phyloP scores from a whole-genome alignment of 2,888 invertebrate species.

The Pheosia tremula region DNA sequence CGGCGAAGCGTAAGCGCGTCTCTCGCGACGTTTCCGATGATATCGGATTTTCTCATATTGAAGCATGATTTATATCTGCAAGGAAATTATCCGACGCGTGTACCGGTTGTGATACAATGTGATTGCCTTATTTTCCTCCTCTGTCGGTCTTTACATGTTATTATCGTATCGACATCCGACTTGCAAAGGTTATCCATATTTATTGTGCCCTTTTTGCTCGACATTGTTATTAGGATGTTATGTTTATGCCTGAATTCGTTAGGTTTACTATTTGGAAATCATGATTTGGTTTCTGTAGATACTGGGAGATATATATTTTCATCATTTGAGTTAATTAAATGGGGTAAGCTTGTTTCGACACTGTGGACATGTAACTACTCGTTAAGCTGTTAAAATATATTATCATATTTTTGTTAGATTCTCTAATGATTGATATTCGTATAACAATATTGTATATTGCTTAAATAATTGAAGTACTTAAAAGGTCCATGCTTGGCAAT shows the following conservation, averaged over 20 bases:
- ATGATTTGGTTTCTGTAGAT: background rate
- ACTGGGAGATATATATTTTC: no score
- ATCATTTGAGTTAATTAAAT: no score
- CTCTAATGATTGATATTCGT: no score
- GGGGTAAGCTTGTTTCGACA: slow-evolving; percentile 7
- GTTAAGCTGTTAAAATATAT: no score
- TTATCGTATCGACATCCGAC: slow-evolving; percentile 63
- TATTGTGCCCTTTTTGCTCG: slow-evolving; percentile 31
- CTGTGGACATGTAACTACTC: slow-evolving; percentile 11
- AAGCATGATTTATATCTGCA: slow-evolving; percentile 62
- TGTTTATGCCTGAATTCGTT: slow-evolving; percentile 9
- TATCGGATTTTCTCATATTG: slow-evolving; percentile 60
- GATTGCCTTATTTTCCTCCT: slow-evolving; percentile 66
- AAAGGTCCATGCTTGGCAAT: background rate
- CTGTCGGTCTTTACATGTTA: slow-evolving; percentile 66
- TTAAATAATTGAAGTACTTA: background rate
- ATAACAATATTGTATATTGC: background rate
- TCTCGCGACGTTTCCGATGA: slow-evolving; percentile 30
- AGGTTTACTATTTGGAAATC: background rate
- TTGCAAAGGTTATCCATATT: slow-evolving; percentile 47
- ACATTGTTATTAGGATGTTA: slow-evolving; percentile 26
- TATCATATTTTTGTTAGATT: no score
- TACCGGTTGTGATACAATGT: slow-evolving; percentile 65
- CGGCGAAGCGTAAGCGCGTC: slow-evolving; percentile 32
- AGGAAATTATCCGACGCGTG: slow-evolving; percentile 64